A percentile compares a stretch with the other conserved stretches of the same genome.
Evolutionary conservation across 2,113 vertebrate species (phyloP).

Genomic region (Artemisiospiza belli): DNA sequence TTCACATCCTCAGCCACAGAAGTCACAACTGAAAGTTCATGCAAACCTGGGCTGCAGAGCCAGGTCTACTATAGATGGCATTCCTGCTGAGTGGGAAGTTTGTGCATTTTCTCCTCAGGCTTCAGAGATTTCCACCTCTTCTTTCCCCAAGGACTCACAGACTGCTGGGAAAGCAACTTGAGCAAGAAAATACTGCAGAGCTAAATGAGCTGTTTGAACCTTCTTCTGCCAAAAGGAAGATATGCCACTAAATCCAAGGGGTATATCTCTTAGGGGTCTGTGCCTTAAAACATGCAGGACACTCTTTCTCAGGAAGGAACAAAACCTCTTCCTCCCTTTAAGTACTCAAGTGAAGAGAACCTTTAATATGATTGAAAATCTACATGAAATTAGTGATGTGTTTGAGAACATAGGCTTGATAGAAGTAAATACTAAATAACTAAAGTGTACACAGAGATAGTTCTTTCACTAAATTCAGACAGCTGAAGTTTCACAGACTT

Average conservation of each 20-base stretch:
- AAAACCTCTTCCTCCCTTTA: neutral
- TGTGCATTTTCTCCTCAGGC: neutral
- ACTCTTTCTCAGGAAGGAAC: neutral
- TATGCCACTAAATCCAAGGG: neutral
- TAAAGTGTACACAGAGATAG: neutral
- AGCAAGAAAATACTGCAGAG: neutral
- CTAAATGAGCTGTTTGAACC: neutral
- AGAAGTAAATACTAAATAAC: neutral
- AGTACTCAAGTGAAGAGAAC: neutral
- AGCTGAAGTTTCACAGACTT: neutral
- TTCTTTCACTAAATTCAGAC: neutral
- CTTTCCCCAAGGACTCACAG: neutral
- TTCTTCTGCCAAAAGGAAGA: neutral
- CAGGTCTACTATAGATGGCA: neutral
- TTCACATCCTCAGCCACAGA: neutral
- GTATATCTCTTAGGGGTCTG: neutral
- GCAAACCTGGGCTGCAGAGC: neutral
- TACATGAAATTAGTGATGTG: neutral
- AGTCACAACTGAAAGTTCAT: neutral
- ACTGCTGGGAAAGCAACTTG: neutral
- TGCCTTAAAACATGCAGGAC: neutral
- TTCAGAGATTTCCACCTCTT: neutral
- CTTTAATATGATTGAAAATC: neutral
- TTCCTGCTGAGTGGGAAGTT: neutral
- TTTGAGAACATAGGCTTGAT: neutral